phyloP scores from a whole-genome alignment of 2,888 invertebrate species.

The Xestia ashworthii region DNA sequence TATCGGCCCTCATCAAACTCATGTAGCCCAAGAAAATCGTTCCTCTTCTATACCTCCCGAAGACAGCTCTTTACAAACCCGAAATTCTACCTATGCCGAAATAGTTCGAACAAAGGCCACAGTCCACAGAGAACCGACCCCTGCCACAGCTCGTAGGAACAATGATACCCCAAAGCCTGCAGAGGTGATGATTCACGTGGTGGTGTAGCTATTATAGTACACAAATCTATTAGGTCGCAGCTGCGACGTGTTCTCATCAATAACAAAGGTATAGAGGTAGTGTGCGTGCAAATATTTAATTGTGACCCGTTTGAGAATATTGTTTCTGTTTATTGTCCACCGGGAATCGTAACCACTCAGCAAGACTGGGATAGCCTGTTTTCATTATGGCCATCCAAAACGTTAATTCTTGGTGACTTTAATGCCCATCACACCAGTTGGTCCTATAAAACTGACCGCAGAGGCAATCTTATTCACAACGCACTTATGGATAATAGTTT shows the following conservation, averaged over 20 bases:
- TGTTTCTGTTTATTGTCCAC: conserved; percentile 18
- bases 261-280: background rate
- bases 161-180: too few species aligned
- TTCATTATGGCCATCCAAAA: conserved; percentile 1
- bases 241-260: background rate
- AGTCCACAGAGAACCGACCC: too few species aligned
- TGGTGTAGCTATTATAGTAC: conserved; percentile 22
- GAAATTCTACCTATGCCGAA: too few species aligned
- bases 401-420: conserved; percentile 16
- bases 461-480: conserved; percentile 11
- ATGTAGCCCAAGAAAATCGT: too few species aligned
- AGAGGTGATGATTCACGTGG: conserved; percentile 16
- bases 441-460: conserved; percentile 26
- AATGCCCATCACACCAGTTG: conserved; percentile 25
- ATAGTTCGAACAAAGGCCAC: too few species aligned
- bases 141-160: too few species aligned
- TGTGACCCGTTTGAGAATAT: background rate
- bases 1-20: too few species aligned
- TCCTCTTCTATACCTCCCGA: too few species aligned
- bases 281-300: background rate
- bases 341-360: background rate
- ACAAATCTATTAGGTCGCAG: background rate
- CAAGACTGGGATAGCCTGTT: conserved; percentile 14
- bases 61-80: too few species aligned
- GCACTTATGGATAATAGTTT: conserved; percentile 8